Evolutionary conservation across 1,140 invertebrate species (phyloP), one percentile per base, ranked within the genome.

Genomic region (Ips nitidus): DNA sequence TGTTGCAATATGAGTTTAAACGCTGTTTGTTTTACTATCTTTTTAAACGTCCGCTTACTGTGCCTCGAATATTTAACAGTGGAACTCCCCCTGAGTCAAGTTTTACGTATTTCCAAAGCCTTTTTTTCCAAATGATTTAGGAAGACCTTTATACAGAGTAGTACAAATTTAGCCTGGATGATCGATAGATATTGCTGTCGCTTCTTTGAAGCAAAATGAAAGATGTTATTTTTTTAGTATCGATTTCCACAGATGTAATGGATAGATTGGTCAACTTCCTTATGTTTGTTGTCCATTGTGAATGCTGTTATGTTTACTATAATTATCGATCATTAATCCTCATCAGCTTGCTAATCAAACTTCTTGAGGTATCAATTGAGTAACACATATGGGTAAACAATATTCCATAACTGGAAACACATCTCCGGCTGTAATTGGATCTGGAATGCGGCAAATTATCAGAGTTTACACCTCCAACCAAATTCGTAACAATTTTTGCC

Each of bases 11-110:
- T 59, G 1, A 8, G 8, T 55, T 55, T 55, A 22, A 4, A 38
- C 53, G 53, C 38, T 41, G 57, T 59, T 41, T 59, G 39, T 59
- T 59, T 59, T 59, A 59, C 57, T 41, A 59, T 7, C 41, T 38
- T 42, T 59, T 59, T 56, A 56, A 56, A 40, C 37, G 2, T 37
- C 22, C 38, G 38, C 8, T n/a, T 59, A 59, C 39, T 59, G 57
- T 59, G 57, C 8, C 42, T 59, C 6, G 57, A 59, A 59, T 59
- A 59, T 59, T 7, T 4, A 59, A 59, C 37, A 59, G 6, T 8
- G n/a, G 6, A 8, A 37, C 52, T 36, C 2, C 6, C 52, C 37
- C 52, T 50, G 7, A 1, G 2, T 50, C 45, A 50, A 22, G 52
- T 2, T 7, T 55, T 38, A 22, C 7, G 22, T 8, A 50, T 50